Conservation (phyloP, 2,888 invertebrate species). For the Diogma glabrata region DNA sequence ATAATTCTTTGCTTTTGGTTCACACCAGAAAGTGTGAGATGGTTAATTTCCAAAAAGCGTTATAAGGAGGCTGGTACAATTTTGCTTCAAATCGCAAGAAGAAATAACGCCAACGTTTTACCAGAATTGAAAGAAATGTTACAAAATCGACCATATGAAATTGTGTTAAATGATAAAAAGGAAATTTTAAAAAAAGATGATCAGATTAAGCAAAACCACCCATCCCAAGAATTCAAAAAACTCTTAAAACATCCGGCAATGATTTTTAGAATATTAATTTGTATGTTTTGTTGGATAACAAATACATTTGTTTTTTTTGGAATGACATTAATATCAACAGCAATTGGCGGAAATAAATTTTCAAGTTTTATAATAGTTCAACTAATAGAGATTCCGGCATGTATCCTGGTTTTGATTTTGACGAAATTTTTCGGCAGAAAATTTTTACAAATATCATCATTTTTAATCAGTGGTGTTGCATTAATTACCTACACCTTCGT, state of each 20-base stretch:
- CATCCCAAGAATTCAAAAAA: constrained; percentile 8
- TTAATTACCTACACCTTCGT: constrained; percentile 31
- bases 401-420: constrained; percentile 48
- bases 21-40: constrained; percentile 1
- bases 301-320: constrained; percentile 73
- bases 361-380: constrained; percentile 54
- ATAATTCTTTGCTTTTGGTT: constrained; percentile 1
- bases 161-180: background rate
- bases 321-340: constrained; percentile 62
- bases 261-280: constrained; percentile 36
- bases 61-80: background rate
- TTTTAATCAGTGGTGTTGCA: constrained; percentile 40
- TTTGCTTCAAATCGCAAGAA: background rate
- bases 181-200: background rate
- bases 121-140: background rate
- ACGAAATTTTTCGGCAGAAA: constrained; percentile 53
- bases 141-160: background rate
- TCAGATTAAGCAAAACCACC: too few species aligned
- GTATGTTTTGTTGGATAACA: constrained; percentile 71
- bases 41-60: background rate
- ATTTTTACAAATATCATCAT: constrained; percentile 44
- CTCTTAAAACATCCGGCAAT: constrained; percentile 17
- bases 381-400: constrained; percentile 57
- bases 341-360: constrained; percentile 60
- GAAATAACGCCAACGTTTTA: background rate